Evolutionary conservation across 2,797 vertebrate species (phyloP).

Genomic region (Miichthys miiuy): DNA sequence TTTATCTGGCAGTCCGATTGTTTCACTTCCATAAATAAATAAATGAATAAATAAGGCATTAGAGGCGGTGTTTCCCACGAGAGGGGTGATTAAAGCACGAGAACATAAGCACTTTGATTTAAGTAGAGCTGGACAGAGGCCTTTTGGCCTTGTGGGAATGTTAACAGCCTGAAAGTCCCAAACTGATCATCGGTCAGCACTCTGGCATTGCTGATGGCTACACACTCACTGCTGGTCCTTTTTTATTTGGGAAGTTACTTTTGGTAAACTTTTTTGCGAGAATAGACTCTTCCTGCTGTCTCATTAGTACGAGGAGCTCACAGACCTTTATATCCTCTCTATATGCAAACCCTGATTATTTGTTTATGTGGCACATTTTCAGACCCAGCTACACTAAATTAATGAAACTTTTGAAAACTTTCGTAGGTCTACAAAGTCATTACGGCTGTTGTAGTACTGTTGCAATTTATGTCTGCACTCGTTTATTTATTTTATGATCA

Average conservation of each 20-base stretch:
- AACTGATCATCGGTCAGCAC: conserved; percentile 5
- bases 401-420: not conserved
- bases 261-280: not conserved
- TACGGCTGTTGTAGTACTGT: not conserved
- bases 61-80: conserved; percentile 18
- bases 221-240: not conserved
- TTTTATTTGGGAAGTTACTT: not conserved
- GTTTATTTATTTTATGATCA: not conserved
- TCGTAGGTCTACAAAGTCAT: not conserved
- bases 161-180: conserved; percentile 10
- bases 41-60: conserved; percentile 43
- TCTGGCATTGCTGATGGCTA: not conserved
- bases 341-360: not conserved
- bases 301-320: not conserved
- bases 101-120: conserved; percentile 28
- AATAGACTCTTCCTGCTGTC: not conserved
- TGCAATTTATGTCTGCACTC: no score
- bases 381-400: not conserved
- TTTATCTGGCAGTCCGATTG: conserved; percentile 31
- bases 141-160: conserved; percentile 10
- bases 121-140: conserved; percentile 17
- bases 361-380: not conserved
- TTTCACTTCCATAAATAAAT: conserved; percentile 61
- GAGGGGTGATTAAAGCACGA: conserved; percentile 30
- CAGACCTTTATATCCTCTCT: not conserved